A percentile compares a stretch with the other conserved stretches of the same genome.
Conservation (phyloP, 2,797 vertebrate species). For the Megaceryle alcyon region DNA sequence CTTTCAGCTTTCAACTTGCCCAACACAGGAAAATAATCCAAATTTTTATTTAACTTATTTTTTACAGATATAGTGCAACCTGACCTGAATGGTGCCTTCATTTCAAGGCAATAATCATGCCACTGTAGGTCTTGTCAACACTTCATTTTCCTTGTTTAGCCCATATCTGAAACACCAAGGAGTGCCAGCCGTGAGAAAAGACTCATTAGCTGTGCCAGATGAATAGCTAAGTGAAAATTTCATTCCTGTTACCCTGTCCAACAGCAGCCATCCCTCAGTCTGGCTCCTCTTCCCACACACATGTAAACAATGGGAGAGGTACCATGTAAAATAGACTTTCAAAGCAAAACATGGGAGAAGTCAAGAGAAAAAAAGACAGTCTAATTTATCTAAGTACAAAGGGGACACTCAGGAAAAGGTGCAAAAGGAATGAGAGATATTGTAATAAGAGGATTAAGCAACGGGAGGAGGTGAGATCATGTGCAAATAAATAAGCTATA, state of each 20-base stretch:
- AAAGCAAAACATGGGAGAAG: constrained; percentile 33
- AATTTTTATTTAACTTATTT: not conserved
- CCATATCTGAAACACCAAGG: not conserved
- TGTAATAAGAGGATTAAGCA: not conserved
- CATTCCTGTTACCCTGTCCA: not conserved
- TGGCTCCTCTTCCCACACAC: constrained; percentile 59
- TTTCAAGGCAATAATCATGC: not conserved
- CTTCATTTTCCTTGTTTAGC: constrained; percentile 2
- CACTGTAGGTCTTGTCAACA: not conserved
- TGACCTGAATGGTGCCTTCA: not conserved
- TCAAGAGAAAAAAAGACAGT: not conserved
- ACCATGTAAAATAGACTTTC: constrained; percentile 48
- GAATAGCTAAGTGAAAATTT: not conserved
- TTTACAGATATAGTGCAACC: not conserved
- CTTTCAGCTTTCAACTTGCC: not conserved
- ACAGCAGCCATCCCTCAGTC: constrained; percentile 48
- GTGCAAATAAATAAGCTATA: not conserved
- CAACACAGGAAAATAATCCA: not conserved
- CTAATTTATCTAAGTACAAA: not conserved
- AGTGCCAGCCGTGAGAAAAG: not conserved
- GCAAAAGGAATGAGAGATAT: not conserved
- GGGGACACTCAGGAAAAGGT: not conserved
- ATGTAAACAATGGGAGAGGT: constrained; percentile 64
- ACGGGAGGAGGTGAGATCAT: not conserved
- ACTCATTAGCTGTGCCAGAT: not conserved